Percentiles rank a stretch among this genome's conserved stretches.
These are phyloP conservation scores for Corydoras maculifer DNA, from an alignment of 2,113 vertebrate species.

Conservation along the genomic window DNA sequence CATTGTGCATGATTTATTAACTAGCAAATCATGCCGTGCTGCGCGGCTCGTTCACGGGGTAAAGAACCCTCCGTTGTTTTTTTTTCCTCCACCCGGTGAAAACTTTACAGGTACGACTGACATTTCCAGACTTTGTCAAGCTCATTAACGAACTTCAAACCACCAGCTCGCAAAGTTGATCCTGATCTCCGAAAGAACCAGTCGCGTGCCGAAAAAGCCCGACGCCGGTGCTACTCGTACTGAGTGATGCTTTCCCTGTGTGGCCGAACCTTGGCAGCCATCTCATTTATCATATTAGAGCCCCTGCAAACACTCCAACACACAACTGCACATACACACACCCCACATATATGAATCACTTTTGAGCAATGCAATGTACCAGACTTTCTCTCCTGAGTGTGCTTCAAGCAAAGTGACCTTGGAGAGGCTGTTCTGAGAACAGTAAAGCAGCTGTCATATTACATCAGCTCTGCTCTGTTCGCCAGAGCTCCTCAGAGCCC, in stretches of 20 bases:
- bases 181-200: background rate
- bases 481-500: slow-evolving; percentile 58
- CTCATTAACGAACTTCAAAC: slow-evolving; percentile 69
- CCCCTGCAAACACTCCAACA: slow-evolving; percentile 7
- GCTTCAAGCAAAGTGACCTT: slow-evolving; percentile 61
- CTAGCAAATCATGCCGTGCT: slow-evolving; percentile 62
- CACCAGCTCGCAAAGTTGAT: background rate
- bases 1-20: slow-evolving; percentile 78
- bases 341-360: slow-evolving; percentile 20
- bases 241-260: slow-evolving; percentile 21
- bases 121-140: slow-evolving; percentile 52
- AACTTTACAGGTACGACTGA: slow-evolving; percentile 42
- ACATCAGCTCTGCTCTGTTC: slow-evolving; percentile 56
- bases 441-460: slow-evolving; percentile 69
- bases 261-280: background rate
- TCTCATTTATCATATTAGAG: slow-evolving; percentile 11
- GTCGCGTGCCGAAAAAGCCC: background rate
- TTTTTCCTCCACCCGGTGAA: slow-evolving; percentile 14
- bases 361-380: slow-evolving; percentile 35
- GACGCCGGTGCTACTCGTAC: background rate
- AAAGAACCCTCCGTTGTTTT: slow-evolving; percentile 34
- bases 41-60: slow-evolving; percentile 39
- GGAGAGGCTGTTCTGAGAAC: slow-evolving; percentile 53
- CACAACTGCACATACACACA: background rate
- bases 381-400: slow-evolving; percentile 32